Evolutionary conservation across 2,113 vertebrate species (phyloP).

Genomic region (Alaudala cheleensis): DNA sequence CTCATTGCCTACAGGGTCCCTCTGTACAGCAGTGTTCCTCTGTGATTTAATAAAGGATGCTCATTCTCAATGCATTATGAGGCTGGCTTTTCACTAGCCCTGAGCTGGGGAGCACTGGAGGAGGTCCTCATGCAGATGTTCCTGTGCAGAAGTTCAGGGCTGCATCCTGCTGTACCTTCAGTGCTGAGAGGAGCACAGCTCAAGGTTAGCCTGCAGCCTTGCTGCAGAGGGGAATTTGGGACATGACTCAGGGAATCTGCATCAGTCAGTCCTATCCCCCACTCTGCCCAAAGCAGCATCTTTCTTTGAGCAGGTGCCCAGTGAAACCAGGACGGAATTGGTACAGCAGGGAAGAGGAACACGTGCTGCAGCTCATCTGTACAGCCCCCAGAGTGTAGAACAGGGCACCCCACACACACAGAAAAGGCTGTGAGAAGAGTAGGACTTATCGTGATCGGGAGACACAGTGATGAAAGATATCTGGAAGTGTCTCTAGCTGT

Average conservation of each 20-base stretch:
- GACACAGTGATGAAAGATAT: fast-evolving
- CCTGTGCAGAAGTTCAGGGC: background rate
- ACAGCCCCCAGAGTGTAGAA: background rate
- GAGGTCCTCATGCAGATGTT: background rate
- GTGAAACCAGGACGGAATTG: background rate
- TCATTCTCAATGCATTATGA: background rate
- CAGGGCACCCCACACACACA: background rate
- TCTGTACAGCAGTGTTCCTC: background rate
- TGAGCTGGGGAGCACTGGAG: background rate
- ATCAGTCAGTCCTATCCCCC: background rate
- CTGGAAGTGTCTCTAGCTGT: background rate
- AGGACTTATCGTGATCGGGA: background rate
- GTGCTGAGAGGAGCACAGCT: background rate
- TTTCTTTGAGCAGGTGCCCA: background rate
- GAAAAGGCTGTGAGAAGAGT: background rate
- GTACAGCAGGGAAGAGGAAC: background rate
- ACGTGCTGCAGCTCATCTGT: fast-evolving
- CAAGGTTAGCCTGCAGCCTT: constrained; percentile 18
- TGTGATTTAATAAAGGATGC: background rate
- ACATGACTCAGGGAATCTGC: constrained; percentile 44
- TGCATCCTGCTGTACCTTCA: background rate
- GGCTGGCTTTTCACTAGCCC: background rate
- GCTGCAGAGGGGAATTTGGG: constrained; percentile 33
- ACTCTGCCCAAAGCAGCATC: background rate
- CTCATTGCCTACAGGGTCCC: background rate